Conservation (phyloP, 1,140 invertebrate genomes). For the Piezodorus guildinii region DNA sequence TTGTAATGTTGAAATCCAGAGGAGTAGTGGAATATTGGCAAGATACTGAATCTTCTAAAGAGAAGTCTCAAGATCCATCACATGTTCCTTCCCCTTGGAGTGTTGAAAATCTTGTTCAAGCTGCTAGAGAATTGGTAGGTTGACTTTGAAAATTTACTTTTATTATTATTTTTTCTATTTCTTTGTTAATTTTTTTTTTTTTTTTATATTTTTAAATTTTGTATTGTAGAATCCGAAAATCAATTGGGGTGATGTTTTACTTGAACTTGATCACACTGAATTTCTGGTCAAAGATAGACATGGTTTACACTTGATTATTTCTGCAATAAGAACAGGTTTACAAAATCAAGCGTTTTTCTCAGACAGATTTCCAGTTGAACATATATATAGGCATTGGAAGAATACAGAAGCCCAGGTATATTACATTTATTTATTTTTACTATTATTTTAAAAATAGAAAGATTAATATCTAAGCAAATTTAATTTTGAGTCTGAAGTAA, state of each 20-base stretch:
- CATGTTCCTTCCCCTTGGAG: constrained; percentile 65
- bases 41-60: constrained; percentile 23
- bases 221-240: constrained; percentile 50
- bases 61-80: constrained; percentile 27
- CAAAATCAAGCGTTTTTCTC: constrained; percentile 56
- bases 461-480: too few species aligned
- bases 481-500: too few species aligned
- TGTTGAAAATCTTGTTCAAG: constrained; percentile 81
- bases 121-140: constrained; percentile 62
- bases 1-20: constrained; percentile 57
- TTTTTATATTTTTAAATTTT: constrained; percentile 22
- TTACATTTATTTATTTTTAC: too few species aligned
- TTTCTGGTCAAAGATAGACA: constrained; percentile 79
- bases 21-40: constrained; percentile 23
- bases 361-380: constrained; percentile 77
- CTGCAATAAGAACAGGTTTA: constrained; percentile 60
- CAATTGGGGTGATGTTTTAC: constrained; percentile 84
- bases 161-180: constrained; percentile 13
- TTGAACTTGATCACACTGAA: constrained; percentile 79
- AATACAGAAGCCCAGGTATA: constrained; percentile 70
- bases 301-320: constrained; percentile 68
- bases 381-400: constrained; percentile 80
- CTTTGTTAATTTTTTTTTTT: neutral
- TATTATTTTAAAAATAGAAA: too few species aligned
- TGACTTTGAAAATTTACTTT: constrained; percentile 2